Evolutionary conservation across 2,113 vertebrate species (phyloP).

Genomic region (Bungarus multicinctus): DNA sequence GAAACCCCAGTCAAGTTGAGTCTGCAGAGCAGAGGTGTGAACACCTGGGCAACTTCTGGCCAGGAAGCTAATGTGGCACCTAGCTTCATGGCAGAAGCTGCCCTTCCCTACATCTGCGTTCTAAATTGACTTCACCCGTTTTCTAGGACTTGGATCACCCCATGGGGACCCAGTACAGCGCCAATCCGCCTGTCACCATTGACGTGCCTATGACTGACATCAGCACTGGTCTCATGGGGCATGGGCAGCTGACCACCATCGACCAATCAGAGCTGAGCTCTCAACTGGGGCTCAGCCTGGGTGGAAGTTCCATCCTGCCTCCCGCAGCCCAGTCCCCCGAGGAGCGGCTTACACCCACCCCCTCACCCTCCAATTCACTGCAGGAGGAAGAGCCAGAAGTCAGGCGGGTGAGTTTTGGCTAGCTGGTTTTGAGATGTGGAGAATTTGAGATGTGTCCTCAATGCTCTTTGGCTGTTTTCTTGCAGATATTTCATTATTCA

Average conservation of each 20-base stretch:
- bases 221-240: constrained; percentile 77
- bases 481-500: background rate
- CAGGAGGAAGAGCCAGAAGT: constrained; percentile 89
- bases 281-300: constrained; percentile 85
- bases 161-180: constrained; percentile 84
- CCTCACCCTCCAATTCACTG: constrained; percentile 82
- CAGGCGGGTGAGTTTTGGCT: constrained; percentile 67
- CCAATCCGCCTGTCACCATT: constrained; percentile 86
- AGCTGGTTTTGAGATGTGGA: background rate
- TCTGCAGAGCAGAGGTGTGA: background rate
- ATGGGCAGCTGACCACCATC: constrained; percentile 86
- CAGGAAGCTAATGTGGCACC: too few species aligned
- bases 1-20: background rate
- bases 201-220: constrained; percentile 84
- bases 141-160: constrained; percentile 84
- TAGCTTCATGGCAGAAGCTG: background rate
- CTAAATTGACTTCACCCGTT: too few species aligned
- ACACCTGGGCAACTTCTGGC: background rate
- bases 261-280: constrained; percentile 90
- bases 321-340: constrained; percentile 79
- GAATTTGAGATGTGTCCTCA: background rate
- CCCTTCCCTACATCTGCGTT: too few species aligned
- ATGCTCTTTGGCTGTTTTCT: background rate
- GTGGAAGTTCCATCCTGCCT: constrained; percentile 73
- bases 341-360: constrained; percentile 78